Percentiles rank a stretch among this genome's conserved stretches.
Evolutionary conservation across 2,113 vertebrate species (phyloP).

Genomic region (Myodes glareolus): DNA sequence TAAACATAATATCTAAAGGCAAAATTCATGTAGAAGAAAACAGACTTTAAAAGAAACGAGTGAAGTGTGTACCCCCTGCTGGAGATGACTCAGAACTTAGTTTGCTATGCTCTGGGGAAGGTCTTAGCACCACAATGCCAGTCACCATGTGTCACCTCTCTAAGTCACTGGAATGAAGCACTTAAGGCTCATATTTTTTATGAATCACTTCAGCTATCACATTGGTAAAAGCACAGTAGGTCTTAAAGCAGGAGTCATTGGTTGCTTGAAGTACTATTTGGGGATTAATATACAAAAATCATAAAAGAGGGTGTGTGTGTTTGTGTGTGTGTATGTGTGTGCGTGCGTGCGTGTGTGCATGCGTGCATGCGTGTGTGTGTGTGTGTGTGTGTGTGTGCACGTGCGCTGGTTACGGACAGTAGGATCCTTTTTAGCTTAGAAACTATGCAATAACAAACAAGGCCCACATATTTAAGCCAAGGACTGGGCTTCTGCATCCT

Average conservation of each 20-base stretch:
- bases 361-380: not conserved
- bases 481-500: not conserved
- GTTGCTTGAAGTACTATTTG: slow-evolving; percentile 24
- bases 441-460: not conserved
- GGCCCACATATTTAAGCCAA: not conserved
- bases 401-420: slow-evolving; percentile 27
- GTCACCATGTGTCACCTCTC: not conserved
- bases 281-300: not conserved
- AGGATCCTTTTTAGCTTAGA: slow-evolving; percentile 39
- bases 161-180: slow-evolving; percentile 1
- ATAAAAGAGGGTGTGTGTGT: not conserved
- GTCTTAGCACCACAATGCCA: not conserved
- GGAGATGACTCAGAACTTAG: not conserved
- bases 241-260: slow-evolving; percentile 15
- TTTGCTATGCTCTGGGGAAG: not conserved
- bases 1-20: not conserved
- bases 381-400: not conserved
- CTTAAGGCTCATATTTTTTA: not conserved
- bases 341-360: not conserved
- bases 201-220: slow-evolving; percentile 29
- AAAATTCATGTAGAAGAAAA: not conserved
- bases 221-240: not conserved
- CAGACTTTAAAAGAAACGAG: not conserved
- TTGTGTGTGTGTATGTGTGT: not conserved
- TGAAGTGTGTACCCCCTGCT: not conserved